Evolutionary conservation across 2,888 invertebrate genomes (phyloP).

Genomic region (Polydrusus pterygomalis): DNA sequence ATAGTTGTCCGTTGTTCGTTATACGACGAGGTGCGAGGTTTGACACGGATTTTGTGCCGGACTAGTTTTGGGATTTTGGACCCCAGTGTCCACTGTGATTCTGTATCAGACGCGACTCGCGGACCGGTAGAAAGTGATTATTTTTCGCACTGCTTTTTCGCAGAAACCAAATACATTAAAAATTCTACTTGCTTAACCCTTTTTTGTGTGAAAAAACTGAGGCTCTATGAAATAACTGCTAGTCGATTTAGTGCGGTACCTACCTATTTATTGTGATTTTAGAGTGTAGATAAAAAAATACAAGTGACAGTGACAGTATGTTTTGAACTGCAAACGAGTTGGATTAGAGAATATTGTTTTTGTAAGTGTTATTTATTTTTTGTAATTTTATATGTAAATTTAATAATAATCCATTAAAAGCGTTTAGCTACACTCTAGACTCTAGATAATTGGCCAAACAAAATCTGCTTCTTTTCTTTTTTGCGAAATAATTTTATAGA

Average conservation of each 20-base stretch:
- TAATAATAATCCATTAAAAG: no score
- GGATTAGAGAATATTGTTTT: slow-evolving; percentile 15
- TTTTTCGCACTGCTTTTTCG: slow-evolving; percentile 5
- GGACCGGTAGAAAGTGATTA: not conserved
- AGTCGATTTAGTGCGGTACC: not conserved
- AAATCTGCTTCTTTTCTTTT: not conserved
- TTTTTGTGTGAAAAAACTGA: slow-evolving; percentile 1
- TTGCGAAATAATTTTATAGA: no score
- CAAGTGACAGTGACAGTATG: slow-evolving; percentile 36
- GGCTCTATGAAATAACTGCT: not conserved
- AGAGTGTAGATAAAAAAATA: not conserved
- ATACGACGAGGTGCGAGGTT: slow-evolving; percentile 70
- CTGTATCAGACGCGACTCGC: not conserved
- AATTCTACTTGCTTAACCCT: not conserved
- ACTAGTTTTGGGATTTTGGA: slow-evolving; percentile 29
- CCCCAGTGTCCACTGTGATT: slow-evolving; percentile 38
- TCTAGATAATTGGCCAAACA: not conserved
- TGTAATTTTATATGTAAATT: no score
- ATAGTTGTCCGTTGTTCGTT: slow-evolving; percentile 71
- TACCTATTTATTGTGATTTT: not conserved
- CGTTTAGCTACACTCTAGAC: no score
- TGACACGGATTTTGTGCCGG: slow-evolving; percentile 63
- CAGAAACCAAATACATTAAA: not conserved
- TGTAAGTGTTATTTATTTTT: slow-evolving; percentile 18
- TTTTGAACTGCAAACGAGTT: slow-evolving; percentile 5